Conservation (phyloP, 2,797 vertebrate genomes). For the Malurus leucopterus region DNA sequence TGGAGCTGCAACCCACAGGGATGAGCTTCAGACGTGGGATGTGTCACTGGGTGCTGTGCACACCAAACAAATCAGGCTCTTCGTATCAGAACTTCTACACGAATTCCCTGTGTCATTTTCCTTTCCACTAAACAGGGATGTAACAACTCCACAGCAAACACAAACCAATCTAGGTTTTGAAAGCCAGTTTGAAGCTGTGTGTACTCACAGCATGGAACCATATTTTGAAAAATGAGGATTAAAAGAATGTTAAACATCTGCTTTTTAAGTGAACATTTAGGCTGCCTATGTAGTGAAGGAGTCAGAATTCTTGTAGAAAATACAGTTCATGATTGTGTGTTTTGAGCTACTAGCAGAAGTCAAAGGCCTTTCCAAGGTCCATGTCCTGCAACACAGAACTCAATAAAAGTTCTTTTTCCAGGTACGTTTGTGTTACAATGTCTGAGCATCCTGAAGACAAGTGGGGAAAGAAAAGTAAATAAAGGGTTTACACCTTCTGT, state of each 20-base stretch:
- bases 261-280: background rate
- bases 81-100: background rate
- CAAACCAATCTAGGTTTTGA: background rate
- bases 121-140: background rate
- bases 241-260: background rate
- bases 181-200: slow-evolving; percentile 9
- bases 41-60: background rate
- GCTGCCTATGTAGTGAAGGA: background rate
- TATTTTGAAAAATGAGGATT: background rate
- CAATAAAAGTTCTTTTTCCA: background rate
- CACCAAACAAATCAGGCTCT: background rate
- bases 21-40: background rate
- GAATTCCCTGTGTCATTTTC: background rate
- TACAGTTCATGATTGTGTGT: rapidly evolving
- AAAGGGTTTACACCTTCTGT: background rate
- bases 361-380: background rate
- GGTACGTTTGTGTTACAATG: background rate
- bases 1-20: background rate
- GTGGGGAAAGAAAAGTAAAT: background rate
- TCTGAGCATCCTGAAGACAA: background rate
- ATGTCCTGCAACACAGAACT: rapidly evolving
- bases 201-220: background rate
- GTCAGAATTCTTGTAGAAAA: background rate
- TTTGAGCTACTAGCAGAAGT: background rate
- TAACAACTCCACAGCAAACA: background rate